A percentile compares a stretch with the other conserved stretches of the same genome.
phyloP scores from a whole-genome alignment of 2,797 vertebrate species.

The Nannoperca australis region DNA sequence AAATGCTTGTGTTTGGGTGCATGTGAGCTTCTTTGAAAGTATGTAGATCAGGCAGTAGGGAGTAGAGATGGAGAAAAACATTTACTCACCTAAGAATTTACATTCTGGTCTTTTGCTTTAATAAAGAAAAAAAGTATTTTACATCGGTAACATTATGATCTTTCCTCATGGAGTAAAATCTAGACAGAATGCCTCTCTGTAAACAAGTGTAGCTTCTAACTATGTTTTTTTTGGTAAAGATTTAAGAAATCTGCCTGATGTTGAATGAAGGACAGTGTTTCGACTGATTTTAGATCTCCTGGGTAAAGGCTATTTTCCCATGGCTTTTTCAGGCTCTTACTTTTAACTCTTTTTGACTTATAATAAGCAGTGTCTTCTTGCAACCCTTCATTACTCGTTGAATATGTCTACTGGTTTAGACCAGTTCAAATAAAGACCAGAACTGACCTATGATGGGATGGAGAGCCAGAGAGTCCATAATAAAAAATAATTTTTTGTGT shows the following conservation, averaged over 20 bases:
- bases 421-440: no score
- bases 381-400: no score
- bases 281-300: not conserved
- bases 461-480: no score
- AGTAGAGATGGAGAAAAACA: not conserved
- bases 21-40: not conserved
- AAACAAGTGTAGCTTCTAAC: not conserved
- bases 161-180: not conserved
- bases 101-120: not conserved
- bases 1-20: not conserved
- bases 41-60: not conserved
- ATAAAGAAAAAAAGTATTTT: not conserved
- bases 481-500: no score
- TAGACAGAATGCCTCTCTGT: not conserved
- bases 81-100: not conserved
- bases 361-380: not conserved
- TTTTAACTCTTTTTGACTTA: no score
- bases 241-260: not conserved
- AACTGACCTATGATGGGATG: no score
- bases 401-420: no score
- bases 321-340: not conserved
- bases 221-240: not conserved
- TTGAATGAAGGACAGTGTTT: not conserved
- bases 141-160: not conserved
- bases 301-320: no score